Base-by-base conservation (phyloP, 1,140 invertebrate genomes). In the Bombyx mandarina region DNA sequence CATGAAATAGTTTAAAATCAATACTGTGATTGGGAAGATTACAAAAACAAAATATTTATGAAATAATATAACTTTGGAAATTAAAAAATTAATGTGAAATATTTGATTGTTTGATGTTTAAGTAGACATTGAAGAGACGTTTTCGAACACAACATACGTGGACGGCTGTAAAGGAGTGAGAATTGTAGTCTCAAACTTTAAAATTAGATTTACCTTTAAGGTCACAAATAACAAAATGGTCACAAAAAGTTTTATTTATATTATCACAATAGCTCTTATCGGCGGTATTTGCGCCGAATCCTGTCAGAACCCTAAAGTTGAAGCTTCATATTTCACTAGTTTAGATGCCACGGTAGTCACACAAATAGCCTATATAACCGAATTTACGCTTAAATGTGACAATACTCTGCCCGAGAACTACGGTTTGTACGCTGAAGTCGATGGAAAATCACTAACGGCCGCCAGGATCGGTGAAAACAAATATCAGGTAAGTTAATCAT, bases 321-420 rank as follows among this genome's bases (percentile, higher is more conserved):
- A 90, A 58, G 89, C 92, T 2, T 90, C 88, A 18, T 90, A 92
- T 0, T 98, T 98, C 86, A 96, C 96, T 50, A 97, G 96, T 6
- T 91, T 93, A 78, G 97, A 98, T 91, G 95, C 94, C 6, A 97
- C 96, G 51, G 92, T 98, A 60, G 91, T 98, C 1, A 94, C 93
- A 50, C 93, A 94, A 72, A 92, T 96, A 62, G 95, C 94, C 1
- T 94, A 94, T 79, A 92, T 95, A 45, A 91, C 91, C 9, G 93
- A 95, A 80, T 94, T 96, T 72, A 89, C 89, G 2, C 78, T 94
- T 48, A 92, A 92, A 73, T 95, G 93, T 73, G 88, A 89, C 58
- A 91, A 92, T 60, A 74, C 86, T 26, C 90, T 91, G 6, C 89
- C 89, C 52, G 89, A 91, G 68, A 91, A 89, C 61, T 89, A 94